These are phyloP conservation scores for Anastatus disparis DNA, from an alignment of 1,140 invertebrate genomes.

Conservation along the genomic window DNA sequence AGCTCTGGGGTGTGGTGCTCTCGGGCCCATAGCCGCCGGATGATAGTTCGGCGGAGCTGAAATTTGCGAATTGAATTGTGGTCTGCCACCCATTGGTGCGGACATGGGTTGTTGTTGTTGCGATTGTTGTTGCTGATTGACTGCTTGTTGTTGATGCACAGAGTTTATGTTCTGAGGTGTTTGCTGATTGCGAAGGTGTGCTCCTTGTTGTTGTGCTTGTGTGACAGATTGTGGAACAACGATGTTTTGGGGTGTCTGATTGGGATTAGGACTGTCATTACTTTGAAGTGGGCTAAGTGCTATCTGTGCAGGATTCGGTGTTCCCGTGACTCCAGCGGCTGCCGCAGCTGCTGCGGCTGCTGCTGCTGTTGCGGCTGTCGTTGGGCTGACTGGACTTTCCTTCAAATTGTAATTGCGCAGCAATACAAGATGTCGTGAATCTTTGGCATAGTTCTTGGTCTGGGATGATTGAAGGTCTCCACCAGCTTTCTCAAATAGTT, in stretches of 20 bases:
- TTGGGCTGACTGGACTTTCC: slow-evolving; percentile 82
- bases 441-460: slow-evolving; percentile 92
- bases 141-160: slow-evolving; percentile 54
- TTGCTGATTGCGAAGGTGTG: slow-evolving; percentile 55
- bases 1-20: slow-evolving; percentile 52
- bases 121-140: slow-evolving; percentile 46
- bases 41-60: slow-evolving; percentile 69
- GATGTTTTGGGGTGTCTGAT: slow-evolving; percentile 59
- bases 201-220: slow-evolving; percentile 51
- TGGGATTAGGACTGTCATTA: slow-evolving; percentile 70
- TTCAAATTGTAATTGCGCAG: slow-evolving; percentile 77
- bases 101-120: slow-evolving; percentile 55
- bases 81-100: slow-evolving; percentile 55
- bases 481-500: slow-evolving; percentile 85
- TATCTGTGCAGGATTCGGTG: slow-evolving; percentile 64
- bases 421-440: slow-evolving; percentile 84
- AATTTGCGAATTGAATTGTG: slow-evolving; percentile 64
- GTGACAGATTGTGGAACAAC: slow-evolving; percentile 34
- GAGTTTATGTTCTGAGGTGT: slow-evolving; percentile 60
- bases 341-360: slow-evolving; percentile 62
- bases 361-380: slow-evolving; percentile 59
- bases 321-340: slow-evolving; percentile 64
- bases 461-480: slow-evolving; percentile 82
- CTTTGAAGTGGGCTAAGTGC: slow-evolving; percentile 70
- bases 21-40: slow-evolving; percentile 52